These are phyloP conservation scores for Mongoloraphidia duomilia DNA, from an alignment of 2,888 invertebrate genomes.

Conservation along the genomic window DNA sequence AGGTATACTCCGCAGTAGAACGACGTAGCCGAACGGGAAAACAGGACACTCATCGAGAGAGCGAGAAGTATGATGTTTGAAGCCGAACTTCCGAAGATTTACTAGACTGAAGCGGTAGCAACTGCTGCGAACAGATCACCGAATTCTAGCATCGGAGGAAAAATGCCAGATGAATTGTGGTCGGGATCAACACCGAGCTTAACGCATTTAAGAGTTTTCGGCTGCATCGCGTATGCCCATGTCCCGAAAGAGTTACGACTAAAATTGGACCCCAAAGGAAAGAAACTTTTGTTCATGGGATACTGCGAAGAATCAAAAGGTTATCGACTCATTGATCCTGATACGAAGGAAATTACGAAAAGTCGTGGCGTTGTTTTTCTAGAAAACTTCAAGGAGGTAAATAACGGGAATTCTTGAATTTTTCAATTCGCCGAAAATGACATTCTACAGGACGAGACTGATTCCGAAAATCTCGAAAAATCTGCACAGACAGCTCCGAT, in stretches of 20 bases:
- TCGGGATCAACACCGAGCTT: slow-evolving; percentile 20
- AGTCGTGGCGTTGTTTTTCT: slow-evolving; percentile 1
- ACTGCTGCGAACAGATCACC: slow-evolving; percentile 2
- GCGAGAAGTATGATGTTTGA: slow-evolving; percentile 14
- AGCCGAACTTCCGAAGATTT: slow-evolving; percentile 12
- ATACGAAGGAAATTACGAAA: neutral
- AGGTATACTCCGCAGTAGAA: slow-evolving; percentile 23
- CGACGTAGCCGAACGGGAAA: slow-evolving; percentile 19
- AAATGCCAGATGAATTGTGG: slow-evolving; percentile 22
- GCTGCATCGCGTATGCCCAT: slow-evolving; percentile 19
- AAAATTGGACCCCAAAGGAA: slow-evolving; percentile 20
- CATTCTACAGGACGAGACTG: no score
- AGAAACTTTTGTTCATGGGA: slow-evolving; percentile 19
- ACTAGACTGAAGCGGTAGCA: slow-evolving; percentile 18
- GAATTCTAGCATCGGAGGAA: slow-evolving; percentile 1
- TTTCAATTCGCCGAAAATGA: no score
- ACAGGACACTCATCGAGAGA: slow-evolving; percentile 7
- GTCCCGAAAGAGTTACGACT: slow-evolving; percentile 19
- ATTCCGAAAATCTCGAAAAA: no score
- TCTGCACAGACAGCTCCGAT: no score
- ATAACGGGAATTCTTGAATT: no score
- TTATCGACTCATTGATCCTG: slow-evolving; percentile 2
- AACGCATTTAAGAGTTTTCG: slow-evolving; percentile 22
- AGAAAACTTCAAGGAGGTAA: neutral
- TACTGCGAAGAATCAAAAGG: slow-evolving; percentile 16